Evolutionary conservation across 2,888 invertebrate genomes (phyloP), one percentile per base, ranked within the genome.

Genomic region (Eledona agricola): DNA sequence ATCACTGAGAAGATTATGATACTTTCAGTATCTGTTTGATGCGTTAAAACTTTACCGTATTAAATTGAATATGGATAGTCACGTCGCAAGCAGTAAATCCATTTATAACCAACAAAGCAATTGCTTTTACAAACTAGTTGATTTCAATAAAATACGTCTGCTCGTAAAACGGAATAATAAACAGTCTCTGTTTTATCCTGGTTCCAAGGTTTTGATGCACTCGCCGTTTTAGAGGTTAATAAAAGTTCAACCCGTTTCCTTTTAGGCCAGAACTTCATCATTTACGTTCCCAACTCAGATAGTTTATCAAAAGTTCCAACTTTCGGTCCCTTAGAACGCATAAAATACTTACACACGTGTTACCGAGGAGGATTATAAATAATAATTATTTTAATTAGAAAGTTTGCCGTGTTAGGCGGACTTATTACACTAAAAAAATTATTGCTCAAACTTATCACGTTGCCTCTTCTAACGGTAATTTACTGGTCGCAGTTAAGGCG

Each of bases 301-400:
- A 55, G 55, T 55, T 55, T 55, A 55, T 55, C 55, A 55, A 55
- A 55, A 55, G 55, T 55, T 25, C 16, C 29, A 55, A 55, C 55
- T 55, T 55, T 46, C 20, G 20, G 51, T 51, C 51, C 55, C 51
- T 34, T 28, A 51, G 40, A 55, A 42, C 31, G 25, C 35, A 46
- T 55, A 55, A 40, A 51, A 47, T 29, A 54, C 49, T 17, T 50
- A 54, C 49, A 54, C 49, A 49, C 49, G 49, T 54, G 54, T 22
- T 34, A 35, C 29, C 7, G 23, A 17, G 9, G 25, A 50, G 15
- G 9, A 22, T 7, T 46, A 51, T 55, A 55, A 55, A 55, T 55
- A 55, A 55, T 55, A 35, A 55, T 55, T 55, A 55, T 47, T 51
- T 55, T 51, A 55, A 55, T 55, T 55, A 51, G 12, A 38, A 55